Percentiles rank a stretch among this genome's conserved stretches.
These are phyloP conservation scores for Mesorhabditis belari DNA, from an alignment of 2,888 invertebrate genomes.

Conservation along the genomic window DNA sequence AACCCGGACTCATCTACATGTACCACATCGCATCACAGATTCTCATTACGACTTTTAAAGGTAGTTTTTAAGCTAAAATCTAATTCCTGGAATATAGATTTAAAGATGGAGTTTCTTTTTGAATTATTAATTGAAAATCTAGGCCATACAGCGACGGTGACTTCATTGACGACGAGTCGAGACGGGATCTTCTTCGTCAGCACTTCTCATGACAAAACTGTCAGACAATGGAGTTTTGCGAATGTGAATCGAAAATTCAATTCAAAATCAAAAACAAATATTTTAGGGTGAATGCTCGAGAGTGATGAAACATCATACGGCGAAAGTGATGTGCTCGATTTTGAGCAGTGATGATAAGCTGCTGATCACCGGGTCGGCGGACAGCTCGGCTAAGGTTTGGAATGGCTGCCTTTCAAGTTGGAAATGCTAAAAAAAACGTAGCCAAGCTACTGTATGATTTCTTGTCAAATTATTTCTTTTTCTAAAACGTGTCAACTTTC, in stretches of 20 bases:
- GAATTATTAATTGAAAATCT: constrained; percentile 5
- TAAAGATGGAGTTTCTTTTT: background rate
- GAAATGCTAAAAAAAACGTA: too few species aligned
- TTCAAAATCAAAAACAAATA: constrained; percentile 1
- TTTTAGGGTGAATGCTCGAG: constrained; percentile 23
- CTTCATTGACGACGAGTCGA: constrained; percentile 26
- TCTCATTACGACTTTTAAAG: constrained; percentile 76
- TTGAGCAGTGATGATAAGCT: constrained; percentile 70
- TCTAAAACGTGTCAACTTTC: too few species aligned
- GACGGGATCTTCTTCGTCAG: constrained; percentile 42
- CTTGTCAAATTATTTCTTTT: too few species aligned
- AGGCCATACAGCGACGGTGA: constrained; percentile 45
- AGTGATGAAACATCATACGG: constrained; percentile 68
- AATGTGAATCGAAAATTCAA: constrained; percentile 14
- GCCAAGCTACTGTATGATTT: too few species aligned
- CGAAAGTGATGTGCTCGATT: constrained; percentile 73
- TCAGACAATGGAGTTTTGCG: constrained; percentile 44
- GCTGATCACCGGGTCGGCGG: constrained; percentile 71
- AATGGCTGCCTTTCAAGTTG: too few species aligned
- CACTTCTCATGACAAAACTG: constrained; percentile 43
- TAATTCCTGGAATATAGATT: background rate
- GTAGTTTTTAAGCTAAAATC: constrained; percentile 56
- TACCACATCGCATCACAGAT: constrained; percentile 65
- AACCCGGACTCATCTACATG: constrained; percentile 45
- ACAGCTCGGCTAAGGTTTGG: constrained; percentile 45